Base-by-base conservation (phyloP, 2,888 invertebrate species). In the Cerastoderma edule region DNA sequence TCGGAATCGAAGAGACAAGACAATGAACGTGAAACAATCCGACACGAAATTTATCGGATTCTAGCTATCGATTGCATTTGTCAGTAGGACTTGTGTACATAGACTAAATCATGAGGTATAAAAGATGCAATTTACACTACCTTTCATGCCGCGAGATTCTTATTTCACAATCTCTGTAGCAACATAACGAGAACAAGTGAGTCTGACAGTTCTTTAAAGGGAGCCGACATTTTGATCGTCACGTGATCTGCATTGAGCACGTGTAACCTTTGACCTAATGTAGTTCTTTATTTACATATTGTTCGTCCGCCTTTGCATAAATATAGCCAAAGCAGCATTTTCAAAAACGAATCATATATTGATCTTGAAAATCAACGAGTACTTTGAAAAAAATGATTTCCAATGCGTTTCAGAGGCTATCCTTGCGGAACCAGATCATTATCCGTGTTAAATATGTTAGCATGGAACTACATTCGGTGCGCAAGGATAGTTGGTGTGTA, bases 211-310 rank as follows among this genome's bases (percentile, higher is more conserved):
- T 57, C 32, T 22, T 32, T 19, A 53, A 32, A 67, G 80, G 69
- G 67, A 66, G 78, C 79, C 57, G 82, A 80, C 86, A 86, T 86
- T 78, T 86, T 84, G 83, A 67, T 72, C 67, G 80, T 83, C 83
- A 83, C 83, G 78, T 83, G 83, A 83, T 72, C 75, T 72, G 22
- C 39, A 53, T 60, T 32, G 30, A 35, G 39, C 57, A 67, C 46
- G 46, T 72, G 32, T 84, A 75, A 84, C 70, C 85, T 81, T 79
- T 85, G 81, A 83, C 83, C 80, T 30, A 67, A 83, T 57, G 53
- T 78, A 81, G 75, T 76, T 67, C 80, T 76, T 78, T 82, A 82
- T 82, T 82, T 82, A 76, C 76, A 76, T 82, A 72, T 68, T 68
- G 72, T 78, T 63, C 56, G 22, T 82, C 50, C 82, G 78, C 73